Evolutionary conservation across 1,140 invertebrate species (phyloP).

Genomic region (Papilio polyxenes): DNA sequence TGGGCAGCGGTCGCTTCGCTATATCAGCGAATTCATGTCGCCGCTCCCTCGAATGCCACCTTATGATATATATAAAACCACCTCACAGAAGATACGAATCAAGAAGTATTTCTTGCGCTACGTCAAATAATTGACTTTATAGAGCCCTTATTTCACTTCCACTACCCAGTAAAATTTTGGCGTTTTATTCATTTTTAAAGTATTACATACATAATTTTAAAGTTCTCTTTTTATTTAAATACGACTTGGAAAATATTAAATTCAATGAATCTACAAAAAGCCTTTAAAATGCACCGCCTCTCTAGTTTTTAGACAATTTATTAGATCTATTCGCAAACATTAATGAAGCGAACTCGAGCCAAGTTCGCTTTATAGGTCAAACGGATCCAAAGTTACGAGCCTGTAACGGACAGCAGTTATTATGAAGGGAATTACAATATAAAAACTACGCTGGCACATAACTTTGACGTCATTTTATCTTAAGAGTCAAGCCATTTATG

Average conservation of each 20-base stretch:
- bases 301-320: slow-evolving; percentile 34
- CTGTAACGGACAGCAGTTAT: slow-evolving; percentile 19
- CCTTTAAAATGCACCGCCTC: background rate
- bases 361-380: slow-evolving; percentile 33
- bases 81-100: too few species aligned
- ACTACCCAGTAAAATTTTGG: too few species aligned
- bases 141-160: too few species aligned
- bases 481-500: background rate
- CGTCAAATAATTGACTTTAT: too few species aligned
- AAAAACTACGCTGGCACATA: background rate
- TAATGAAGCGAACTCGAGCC: slow-evolving; percentile 21
- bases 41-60: too few species aligned
- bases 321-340: slow-evolving; percentile 29
- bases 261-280: background rate
- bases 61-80: too few species aligned
- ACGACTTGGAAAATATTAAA: background rate
- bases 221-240: background rate
- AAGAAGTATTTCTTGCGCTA: too few species aligned
- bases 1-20: too few species aligned
- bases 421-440: slow-evolving; percentile 7
- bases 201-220: too few species aligned
- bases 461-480: background rate
- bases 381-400: slow-evolving; percentile 19
- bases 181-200: too few species aligned
- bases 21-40: too few species aligned